These are phyloP conservation scores for Stegodyphus mimosarum DNA, from an alignment of 1,140 invertebrate genomes.

Conservation along the genomic window DNA sequence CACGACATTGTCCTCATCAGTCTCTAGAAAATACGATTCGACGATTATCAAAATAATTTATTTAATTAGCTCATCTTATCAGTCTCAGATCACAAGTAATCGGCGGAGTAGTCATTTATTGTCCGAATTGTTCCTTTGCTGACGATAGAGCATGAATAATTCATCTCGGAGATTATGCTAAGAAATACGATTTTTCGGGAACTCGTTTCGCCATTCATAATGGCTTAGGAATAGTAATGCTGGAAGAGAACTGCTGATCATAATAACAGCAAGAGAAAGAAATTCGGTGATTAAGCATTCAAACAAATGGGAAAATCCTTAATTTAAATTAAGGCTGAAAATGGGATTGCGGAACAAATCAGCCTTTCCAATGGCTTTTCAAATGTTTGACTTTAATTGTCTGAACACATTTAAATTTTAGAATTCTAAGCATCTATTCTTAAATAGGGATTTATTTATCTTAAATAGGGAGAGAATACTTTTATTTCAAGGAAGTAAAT, in stretches of 20 bases:
- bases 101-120: conserved; percentile 19
- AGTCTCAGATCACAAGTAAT: conserved; percentile 16
- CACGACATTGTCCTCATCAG: not conserved
- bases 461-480: no score
- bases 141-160: conserved; percentile 39
- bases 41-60: conserved; percentile 42
- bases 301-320: not conserved
- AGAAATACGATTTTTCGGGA: conserved; percentile 25
- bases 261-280: not conserved
- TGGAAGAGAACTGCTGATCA: not conserved
- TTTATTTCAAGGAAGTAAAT: no score
- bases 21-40: not conserved
- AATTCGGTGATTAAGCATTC: not conserved
- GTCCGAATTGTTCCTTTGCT: conserved; percentile 38
- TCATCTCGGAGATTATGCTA: conserved; percentile 10
- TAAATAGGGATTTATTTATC: no score
- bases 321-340: not conserved
- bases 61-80: conserved; percentile 32
- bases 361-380: no score
- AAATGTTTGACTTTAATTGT: no score
- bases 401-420: no score
- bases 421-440: no score
- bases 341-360: no score
- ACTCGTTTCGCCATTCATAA: conserved; percentile 27
- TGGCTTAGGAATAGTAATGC: not conserved